These are phyloP conservation scores for Ooceraea biroi DNA, from an alignment of 1,140 invertebrate species.

Conservation along the genomic window DNA sequence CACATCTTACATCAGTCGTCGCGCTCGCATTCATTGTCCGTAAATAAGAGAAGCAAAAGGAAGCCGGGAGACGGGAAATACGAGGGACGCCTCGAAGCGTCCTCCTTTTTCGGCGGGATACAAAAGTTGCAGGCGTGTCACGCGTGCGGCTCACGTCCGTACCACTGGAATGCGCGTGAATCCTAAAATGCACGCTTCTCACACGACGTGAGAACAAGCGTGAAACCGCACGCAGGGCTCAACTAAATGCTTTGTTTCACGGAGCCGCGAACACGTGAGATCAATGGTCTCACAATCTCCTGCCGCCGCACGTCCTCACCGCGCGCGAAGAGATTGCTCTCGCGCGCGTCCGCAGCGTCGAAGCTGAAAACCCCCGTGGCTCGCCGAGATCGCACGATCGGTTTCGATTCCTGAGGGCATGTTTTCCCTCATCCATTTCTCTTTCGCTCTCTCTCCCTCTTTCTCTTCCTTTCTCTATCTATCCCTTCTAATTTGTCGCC, in stretches of 20 bases:
- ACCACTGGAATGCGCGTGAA: slow-evolving; percentile 45
- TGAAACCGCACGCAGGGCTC: too few species aligned
- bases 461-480: neutral
- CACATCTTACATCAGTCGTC: neutral
- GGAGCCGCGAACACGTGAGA: neutral
- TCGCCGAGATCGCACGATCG: slow-evolving; percentile 1
- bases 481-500: neutral
- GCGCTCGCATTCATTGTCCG: slow-evolving; percentile 10
- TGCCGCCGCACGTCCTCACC: neutral
- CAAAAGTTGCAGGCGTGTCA: neutral
- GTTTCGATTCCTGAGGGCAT: neutral
- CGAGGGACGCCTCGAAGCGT: neutral
- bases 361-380: too few species aligned
- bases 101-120: neutral
- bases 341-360: neutral
- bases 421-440: neutral
- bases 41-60: neutral
- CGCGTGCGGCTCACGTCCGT: neutral
- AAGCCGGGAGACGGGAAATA: neutral
- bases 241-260: slow-evolving; percentile 25
- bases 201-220: too few species aligned
- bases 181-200: slow-evolving; percentile 15
- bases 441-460: neutral
- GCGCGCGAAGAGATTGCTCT: neutral
- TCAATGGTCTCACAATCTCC: too few species aligned